Base-by-base conservation (phyloP, 2,113 vertebrate species). In the Petrocephalus zakoni region DNA sequence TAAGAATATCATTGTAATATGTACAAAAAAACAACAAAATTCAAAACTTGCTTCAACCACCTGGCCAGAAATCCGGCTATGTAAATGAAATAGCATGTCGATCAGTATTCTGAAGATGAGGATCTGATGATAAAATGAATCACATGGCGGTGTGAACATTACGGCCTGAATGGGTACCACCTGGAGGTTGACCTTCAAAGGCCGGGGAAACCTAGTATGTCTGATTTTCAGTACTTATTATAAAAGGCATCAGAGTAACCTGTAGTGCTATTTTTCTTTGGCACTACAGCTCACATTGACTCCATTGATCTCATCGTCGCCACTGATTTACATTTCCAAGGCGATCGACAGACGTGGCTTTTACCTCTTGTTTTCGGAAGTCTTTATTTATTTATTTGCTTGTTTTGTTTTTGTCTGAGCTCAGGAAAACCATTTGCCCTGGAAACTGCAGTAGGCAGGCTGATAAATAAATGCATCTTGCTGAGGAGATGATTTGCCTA, bases 381-480 rank as follows among this genome's bases (percentile, higher is more conserved):
- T 34, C 7, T 90, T 61, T 42, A 42, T 42, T 91, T 90, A 88
- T 87, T 89, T 89, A 82, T 42, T 83, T 56, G 86, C 34, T 91
- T 90, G 87, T 85, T 89, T 89, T 87, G 19, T 49, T 49, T 75
- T 49, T 72, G 51, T 46, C 90, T 93, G 89, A 90, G 91, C 92
- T 91, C 90, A 89, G 88, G 72, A 92, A 91, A 91, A 86, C 82
- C 52, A 85, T 92, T 92, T 92, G 90, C 90, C 90, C 89, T 91
- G 86, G 85, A 89, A 93, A 93, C 93, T 91, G 90, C 90, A 91
- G 91, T 90, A 91, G 90, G 90, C 89, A 89, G 93, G 88, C 87
- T 92, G 91, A 85, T 87, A 93, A 93, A 93, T 92, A 93, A 93
- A 94, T 91, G 53, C 89, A 90, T 91, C 93, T 93, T 92, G 93